Percentiles rank a stretch among this genome's conserved stretches.
These are phyloP conservation scores for Cartodere bifasciata DNA, from an alignment of 2,888 invertebrate species.

Conservation along the genomic window DNA sequence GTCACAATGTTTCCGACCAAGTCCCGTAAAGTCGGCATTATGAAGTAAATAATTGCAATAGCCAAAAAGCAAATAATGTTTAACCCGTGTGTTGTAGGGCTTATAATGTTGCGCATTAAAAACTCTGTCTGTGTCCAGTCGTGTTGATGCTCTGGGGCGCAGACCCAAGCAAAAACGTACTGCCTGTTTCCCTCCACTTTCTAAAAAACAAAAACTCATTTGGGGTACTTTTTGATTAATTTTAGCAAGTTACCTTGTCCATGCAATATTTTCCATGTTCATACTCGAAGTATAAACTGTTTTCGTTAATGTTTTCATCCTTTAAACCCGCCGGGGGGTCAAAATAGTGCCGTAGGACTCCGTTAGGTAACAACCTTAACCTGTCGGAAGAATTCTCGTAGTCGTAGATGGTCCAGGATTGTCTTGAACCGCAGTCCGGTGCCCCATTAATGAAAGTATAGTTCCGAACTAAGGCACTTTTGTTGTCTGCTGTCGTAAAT, in stretches of 20 bases:
- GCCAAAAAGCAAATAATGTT: constrained; percentile 56
- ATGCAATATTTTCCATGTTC: constrained; percentile 66
- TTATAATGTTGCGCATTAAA: constrained; percentile 59
- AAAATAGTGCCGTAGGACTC: constrained; percentile 61
- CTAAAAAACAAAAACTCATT: constrained; percentile 30
- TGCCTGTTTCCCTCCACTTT: constrained; percentile 41
- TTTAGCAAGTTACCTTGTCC: constrained; percentile 50
- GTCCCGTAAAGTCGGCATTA: constrained; percentile 69
- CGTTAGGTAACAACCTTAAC: constrained; percentile 53
- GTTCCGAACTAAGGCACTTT: neutral
- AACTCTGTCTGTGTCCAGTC: constrained; percentile 64
- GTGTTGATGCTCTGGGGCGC: constrained; percentile 56
- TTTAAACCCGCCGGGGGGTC: constrained; percentile 38
- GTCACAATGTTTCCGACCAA: constrained; percentile 75
- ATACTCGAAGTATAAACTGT: constrained; percentile 55
- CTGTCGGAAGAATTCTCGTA: constrained; percentile 46
- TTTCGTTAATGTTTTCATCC: constrained; percentile 31
- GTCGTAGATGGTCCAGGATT: constrained; percentile 55
- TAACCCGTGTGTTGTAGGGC: constrained; percentile 64
- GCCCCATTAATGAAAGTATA: constrained; percentile 46
- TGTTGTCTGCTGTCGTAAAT: too few species aligned
- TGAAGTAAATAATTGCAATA: constrained; percentile 69
- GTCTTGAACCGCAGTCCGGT: constrained; percentile 58
- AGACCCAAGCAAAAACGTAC: constrained; percentile 59
- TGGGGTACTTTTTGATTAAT: neutral